Evolutionary conservation across 2,113 vertebrate species (phyloP).

Genomic region (Upupa epops): DNA sequence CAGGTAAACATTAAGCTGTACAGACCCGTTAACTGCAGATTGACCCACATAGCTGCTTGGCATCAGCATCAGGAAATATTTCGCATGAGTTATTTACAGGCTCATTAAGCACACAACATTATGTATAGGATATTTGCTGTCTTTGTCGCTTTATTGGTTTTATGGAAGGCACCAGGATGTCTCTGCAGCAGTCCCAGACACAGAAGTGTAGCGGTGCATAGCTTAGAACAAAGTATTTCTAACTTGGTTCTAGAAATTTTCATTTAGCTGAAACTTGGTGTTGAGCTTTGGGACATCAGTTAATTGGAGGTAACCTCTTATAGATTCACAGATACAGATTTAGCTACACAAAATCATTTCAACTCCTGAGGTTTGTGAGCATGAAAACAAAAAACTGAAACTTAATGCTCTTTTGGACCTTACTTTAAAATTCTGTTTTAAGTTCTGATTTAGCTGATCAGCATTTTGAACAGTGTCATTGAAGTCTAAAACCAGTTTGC

Average conservation of each 20-base stretch:
- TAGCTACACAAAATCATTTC: constrained; percentile 13
- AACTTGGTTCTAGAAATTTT: constrained; percentile 26
- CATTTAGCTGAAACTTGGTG: constrained; percentile 17
- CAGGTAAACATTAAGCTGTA: background rate
- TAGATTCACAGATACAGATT: background rate
- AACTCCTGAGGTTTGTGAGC: background rate
- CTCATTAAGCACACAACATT: constrained; percentile 6
- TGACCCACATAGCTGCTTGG: constrained; percentile 37
- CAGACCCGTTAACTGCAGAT: constrained; percentile 21
- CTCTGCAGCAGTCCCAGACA: constrained; percentile 12
- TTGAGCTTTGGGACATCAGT: constrained; percentile 15
- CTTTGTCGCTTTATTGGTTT: constrained; percentile 39
- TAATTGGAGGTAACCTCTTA: constrained; percentile 22
- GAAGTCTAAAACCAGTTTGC: background rate
- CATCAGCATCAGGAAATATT: constrained; percentile 23
- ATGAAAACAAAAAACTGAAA: background rate
- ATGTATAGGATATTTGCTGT: background rate
- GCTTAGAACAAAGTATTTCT: constrained; percentile 54
- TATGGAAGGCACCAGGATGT: constrained; percentile 1
- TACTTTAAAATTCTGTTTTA: background rate
- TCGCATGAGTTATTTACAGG: constrained; percentile 14
- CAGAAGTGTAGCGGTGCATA: constrained; percentile 1
- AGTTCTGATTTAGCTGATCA: background rate
- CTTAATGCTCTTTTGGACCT: background rate
- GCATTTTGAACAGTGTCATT: background rate